Conservation (phyloP, 2,888 invertebrate genomes). For the Pristionchus arcanus region DNA sequence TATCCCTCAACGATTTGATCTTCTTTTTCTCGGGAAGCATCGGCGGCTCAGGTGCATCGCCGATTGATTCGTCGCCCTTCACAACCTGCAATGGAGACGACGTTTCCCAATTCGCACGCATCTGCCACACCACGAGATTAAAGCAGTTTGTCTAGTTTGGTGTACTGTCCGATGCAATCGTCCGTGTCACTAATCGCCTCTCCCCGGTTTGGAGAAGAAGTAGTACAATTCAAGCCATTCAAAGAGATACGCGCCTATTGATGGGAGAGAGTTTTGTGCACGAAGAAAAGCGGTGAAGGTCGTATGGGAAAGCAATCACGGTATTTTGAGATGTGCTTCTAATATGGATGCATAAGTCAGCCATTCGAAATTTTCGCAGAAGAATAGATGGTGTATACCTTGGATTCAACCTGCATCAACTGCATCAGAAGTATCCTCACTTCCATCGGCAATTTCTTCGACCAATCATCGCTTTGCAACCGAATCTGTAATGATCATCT, state of each 20-base stretch:
- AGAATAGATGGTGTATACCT: slow-evolving; percentile 61
- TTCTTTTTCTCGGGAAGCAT: slow-evolving; percentile 60
- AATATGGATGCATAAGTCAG: not conserved
- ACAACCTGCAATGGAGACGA: slow-evolving; percentile 57
- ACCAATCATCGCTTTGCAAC: slow-evolving; percentile 78
- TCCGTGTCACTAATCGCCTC: slow-evolving; percentile 19
- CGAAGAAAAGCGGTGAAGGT: slow-evolving; percentile 14
- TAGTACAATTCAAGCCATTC: slow-evolving; percentile 18
- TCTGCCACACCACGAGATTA: slow-evolving; percentile 22
- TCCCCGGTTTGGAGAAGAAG: not conserved
- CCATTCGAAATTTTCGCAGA: not conserved
- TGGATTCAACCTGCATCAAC: slow-evolving; percentile 77
- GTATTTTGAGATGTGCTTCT: not conserved
- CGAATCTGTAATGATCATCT: slow-evolving; percentile 70
- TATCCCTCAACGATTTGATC: slow-evolving; percentile 74
- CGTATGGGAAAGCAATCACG: not conserved
- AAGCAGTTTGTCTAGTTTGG: not conserved
- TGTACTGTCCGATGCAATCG: not conserved
- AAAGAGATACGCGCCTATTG: not conserved
- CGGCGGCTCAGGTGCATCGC: slow-evolving; percentile 2
- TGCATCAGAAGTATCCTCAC: slow-evolving; percentile 77
- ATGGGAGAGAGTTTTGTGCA: not conserved
- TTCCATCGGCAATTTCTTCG: slow-evolving; percentile 77
- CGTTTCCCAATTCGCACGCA: not conserved
- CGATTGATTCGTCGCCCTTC: slow-evolving; percentile 63